phyloP scores from a whole-genome alignment of 2,797 vertebrate genomes.

The Pristis pectinata region DNA sequence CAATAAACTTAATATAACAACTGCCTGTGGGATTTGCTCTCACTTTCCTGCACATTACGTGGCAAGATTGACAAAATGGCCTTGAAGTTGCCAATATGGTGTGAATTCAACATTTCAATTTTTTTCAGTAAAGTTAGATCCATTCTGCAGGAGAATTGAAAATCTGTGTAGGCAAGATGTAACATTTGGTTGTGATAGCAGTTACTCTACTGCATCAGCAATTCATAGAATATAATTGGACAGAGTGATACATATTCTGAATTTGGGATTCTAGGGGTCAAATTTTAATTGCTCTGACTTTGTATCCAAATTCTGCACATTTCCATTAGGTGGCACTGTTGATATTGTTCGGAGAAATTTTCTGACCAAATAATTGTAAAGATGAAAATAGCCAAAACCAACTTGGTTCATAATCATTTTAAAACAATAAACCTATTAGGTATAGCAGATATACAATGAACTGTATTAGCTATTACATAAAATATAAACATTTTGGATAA shows the following conservation, averaged over 20 bases:
- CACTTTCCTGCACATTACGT: background rate
- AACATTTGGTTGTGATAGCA: background rate
- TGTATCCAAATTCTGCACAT: background rate
- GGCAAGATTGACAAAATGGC: background rate
- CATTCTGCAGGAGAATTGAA: background rate
- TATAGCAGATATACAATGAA: background rate
- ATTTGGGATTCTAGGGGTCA: background rate
- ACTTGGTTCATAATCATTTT: background rate
- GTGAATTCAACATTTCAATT: slow-evolving; percentile 13
- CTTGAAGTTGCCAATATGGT: background rate
- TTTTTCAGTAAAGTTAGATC: background rate
- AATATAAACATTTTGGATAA: background rate
- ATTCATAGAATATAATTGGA: background rate
- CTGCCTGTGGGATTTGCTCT: too few relatives aligned
- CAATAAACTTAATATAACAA: too few relatives aligned
- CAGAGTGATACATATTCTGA: background rate
- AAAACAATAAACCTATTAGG: background rate
- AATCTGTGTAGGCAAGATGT: background rate
- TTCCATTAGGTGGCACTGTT: slow-evolving; percentile 23
- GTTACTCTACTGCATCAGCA: background rate
- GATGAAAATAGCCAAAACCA: background rate
- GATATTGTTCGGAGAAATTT: background rate
- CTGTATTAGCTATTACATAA: too few relatives aligned
- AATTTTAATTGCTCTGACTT: background rate
- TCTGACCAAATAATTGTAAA: background rate